Percentiles rank a stretch among this genome's conserved stretches.
phyloP scores from a whole-genome alignment of 92 coral and sea anemone genomes.

The Virgularia gustaviana region DNA sequence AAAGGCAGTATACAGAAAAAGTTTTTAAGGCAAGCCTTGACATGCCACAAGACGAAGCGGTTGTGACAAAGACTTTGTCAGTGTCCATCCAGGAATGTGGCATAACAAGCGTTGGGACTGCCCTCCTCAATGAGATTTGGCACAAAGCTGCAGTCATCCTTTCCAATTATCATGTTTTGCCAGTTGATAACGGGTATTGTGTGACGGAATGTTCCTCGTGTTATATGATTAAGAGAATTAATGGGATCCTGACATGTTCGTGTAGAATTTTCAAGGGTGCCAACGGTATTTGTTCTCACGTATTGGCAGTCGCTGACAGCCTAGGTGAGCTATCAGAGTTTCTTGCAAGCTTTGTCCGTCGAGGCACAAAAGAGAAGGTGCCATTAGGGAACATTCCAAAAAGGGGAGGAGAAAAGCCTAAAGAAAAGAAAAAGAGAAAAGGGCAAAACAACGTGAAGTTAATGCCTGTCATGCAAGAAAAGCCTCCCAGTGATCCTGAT shows the following conservation, averaged over 20 bases:
- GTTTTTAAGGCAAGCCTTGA: not conserved
- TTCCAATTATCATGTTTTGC: not conserved
- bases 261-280: not conserved
- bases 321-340: not conserved
- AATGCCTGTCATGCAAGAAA: constrained; percentile 32
- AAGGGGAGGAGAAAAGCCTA: constrained; percentile 20
- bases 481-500: constrained; percentile 19
- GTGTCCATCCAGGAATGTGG: constrained; percentile 25
- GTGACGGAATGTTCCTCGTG: constrained; percentile 22
- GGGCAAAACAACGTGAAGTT: constrained; percentile 49
- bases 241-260: not conserved
- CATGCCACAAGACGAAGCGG: not conserved
- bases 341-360: not conserved
- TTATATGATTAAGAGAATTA: not conserved
- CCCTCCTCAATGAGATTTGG: constrained; percentile 19
- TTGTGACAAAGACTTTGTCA: not conserved
- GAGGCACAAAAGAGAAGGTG: not conserved
- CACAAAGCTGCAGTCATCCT: constrained; percentile 11
- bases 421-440: constrained; percentile 36
- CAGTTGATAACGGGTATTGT: constrained; percentile 16
- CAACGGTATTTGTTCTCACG: constrained; percentile 5
- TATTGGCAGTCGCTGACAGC: constrained; percentile 7
- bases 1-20: not conserved
- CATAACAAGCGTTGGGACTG: not conserved
- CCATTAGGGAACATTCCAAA: constrained; percentile 17